Evolutionary conservation across 2,113 vertebrate genomes (phyloP).

Genomic region (Trachemys scripta): DNA sequence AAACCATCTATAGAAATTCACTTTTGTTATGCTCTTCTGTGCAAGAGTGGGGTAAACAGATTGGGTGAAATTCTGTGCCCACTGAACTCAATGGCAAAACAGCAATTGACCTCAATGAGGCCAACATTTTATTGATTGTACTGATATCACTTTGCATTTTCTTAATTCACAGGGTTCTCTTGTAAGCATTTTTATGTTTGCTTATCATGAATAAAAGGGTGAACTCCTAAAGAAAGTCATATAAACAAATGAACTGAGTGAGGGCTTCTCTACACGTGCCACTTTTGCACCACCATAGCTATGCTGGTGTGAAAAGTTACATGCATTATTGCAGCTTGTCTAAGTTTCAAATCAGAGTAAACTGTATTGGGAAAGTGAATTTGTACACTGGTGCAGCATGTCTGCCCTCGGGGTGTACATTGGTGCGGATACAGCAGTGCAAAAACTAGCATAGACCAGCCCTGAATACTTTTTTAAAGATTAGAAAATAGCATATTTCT

Average conservation of each 20-base stretch:
- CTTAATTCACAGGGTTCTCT: background rate
- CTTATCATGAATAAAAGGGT: background rate
- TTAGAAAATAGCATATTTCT: background rate
- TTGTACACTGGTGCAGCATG: background rate
- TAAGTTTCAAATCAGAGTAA: background rate
- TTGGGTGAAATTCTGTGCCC: slow-evolving; percentile 30
- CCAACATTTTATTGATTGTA: background rate
- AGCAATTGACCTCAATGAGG: background rate
- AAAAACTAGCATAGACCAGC: background rate
- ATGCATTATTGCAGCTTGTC: background rate
- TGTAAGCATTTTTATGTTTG: slow-evolving; percentile 39
- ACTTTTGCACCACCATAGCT: background rate
- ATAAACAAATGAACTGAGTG: background rate
- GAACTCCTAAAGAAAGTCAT: background rate
- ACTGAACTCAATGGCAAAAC: background rate
- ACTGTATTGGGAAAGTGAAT: background rate
- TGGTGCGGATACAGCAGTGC: background rate
- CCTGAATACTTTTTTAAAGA: background rate
- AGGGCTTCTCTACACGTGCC: background rate
- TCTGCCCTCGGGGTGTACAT: background rate
- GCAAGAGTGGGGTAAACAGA: background rate
- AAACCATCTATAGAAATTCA: background rate
- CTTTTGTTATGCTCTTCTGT: background rate
- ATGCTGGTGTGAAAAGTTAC: background rate
- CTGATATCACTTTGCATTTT: background rate